These are phyloP conservation scores for Isoperla grammatica DNA, from an alignment of 2,888 invertebrate genomes.

Conservation along the genomic window DNA sequence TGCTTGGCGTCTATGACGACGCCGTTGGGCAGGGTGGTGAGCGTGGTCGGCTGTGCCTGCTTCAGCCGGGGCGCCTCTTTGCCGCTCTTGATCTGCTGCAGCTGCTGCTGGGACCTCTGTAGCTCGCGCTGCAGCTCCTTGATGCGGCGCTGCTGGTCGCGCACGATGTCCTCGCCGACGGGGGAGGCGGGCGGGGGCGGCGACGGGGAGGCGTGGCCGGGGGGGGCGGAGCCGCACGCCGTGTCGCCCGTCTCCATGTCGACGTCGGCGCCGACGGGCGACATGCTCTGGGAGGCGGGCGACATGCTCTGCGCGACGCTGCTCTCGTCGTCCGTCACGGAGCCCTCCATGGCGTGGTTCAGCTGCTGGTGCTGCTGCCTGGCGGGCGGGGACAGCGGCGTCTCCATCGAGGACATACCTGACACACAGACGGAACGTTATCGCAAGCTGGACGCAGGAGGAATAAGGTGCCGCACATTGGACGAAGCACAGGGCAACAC, in stretches of 20 bases:
- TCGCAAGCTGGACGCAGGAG: too few relatives aligned
- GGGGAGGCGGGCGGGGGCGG: conserved; percentile 39
- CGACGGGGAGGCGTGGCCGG: conserved; percentile 39
- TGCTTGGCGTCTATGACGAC: conserved; percentile 31
- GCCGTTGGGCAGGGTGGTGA: conserved; percentile 21
- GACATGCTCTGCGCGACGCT: conserved; percentile 23
- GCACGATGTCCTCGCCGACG: conserved; percentile 65
- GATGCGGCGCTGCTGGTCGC: conserved; percentile 80
- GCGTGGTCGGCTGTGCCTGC: conserved; percentile 33
- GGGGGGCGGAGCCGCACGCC: conserved; percentile 17
- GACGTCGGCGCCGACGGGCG: conserved; percentile 40
- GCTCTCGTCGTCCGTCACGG: conserved; percentile 23
- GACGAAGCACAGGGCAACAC: too few relatives aligned
- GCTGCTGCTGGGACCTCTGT: conserved; percentile 69
- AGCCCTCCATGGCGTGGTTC: conserved; percentile 22
- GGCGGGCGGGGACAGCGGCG: conserved; percentile 34
- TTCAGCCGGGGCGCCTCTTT: conserved; percentile 40
- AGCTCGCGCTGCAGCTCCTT: conserved; percentile 71
- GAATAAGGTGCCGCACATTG: too few relatives aligned
- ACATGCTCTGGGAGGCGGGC: conserved; percentile 23
- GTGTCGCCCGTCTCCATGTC: conserved; percentile 37
- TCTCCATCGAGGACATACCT: conserved; percentile 43
- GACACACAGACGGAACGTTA: too few relatives aligned
- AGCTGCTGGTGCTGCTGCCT: conserved; percentile 16
- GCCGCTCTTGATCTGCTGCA: conserved; percentile 54